phyloP scores from a whole-genome alignment of 1,140 invertebrate genomes.

The Eupeodes corollae region DNA sequence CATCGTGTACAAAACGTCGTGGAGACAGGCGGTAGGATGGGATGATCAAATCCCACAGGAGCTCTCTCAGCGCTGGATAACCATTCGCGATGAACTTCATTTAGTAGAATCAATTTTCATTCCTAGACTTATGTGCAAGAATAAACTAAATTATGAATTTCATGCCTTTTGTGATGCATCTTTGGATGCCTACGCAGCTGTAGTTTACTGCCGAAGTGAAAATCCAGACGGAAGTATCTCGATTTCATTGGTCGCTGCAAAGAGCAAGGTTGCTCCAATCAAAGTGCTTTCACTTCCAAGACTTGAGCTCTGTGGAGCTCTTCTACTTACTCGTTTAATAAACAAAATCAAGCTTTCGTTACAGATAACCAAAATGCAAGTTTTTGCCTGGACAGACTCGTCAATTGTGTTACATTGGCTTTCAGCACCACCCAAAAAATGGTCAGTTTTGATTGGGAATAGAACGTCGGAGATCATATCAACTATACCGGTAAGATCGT shows the following conservation, averaged over 20 bases:
- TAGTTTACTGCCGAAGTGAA: constrained; percentile 23
- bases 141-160: too few species aligned
- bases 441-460: constrained; percentile 25
- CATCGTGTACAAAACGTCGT: constrained; percentile 15
- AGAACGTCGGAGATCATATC: constrained; percentile 17
- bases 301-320: constrained; percentile 12
- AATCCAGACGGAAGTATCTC: too few species aligned
- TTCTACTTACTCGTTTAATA: constrained; percentile 6
- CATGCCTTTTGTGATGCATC: constrained; percentile 32
- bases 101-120: too few species aligned
- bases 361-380: not conserved
- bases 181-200: too few species aligned
- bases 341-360: not conserved
- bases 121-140: too few species aligned
- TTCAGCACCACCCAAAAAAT: constrained; percentile 1
- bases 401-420: constrained; percentile 10
- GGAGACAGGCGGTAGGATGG: constrained; percentile 16
- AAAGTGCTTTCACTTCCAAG: too few species aligned
- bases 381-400: constrained; percentile 8
- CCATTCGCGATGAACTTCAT: too few species aligned
- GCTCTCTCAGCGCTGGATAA: too few species aligned
- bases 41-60: too few species aligned
- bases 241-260: too few species aligned
- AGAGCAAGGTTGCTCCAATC: too few species aligned
- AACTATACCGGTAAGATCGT: constrained; percentile 9